Base-by-base conservation (phyloP, 2,113 vertebrate genomes). In the Drymodes brunneopygia region DNA sequence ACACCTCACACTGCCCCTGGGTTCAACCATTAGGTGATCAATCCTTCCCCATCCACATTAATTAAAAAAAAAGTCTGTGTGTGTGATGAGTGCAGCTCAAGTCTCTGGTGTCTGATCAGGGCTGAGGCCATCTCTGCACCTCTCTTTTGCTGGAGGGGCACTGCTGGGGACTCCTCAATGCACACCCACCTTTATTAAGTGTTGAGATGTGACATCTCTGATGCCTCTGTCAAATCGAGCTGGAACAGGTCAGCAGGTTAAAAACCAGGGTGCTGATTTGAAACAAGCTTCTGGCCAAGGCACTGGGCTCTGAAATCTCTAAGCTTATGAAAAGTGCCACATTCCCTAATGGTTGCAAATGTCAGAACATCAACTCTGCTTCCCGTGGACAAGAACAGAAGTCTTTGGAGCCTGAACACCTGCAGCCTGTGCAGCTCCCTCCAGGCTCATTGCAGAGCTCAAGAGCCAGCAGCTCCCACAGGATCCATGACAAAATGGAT, bases 111-210 rank as follows among this genome's bases (percentile, higher is more conserved):
- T 47, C 15, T 36, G 4, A 23, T 22, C 20, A 6, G 31, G 42
- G n/a, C 58, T 88, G 80, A 64, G 42, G 42, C 64, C 0, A 48
- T 38, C 44, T 81, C 64, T 77, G 53, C 79, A 51, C 27, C 29
- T 51, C 42, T 24, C 16, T 84, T 53, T 75, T 62, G 58, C 42
- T 91, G 36, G 5, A 67, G 78, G 57, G 22, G 27, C 31, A 21
- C n/a, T 69, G 0, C 48, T 62, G 44, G 25, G 56, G 9, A 23
- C 35, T 51, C 17, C 28, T 47, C n/a, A n/a, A 0, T 47, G 4
- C 36, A 22, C 38, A 45, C n/a, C 56, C 47, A 31, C 28, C 14
- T 54, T 18, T 44, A 3, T 44, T 7, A 10, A 28, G 31, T n/a
- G 42, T 40, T 75, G 61, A 25, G 56, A 27, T 21, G 61, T 53